Base-by-base conservation (phyloP, 2,888 invertebrate species). In the Aromia moschata region DNA sequence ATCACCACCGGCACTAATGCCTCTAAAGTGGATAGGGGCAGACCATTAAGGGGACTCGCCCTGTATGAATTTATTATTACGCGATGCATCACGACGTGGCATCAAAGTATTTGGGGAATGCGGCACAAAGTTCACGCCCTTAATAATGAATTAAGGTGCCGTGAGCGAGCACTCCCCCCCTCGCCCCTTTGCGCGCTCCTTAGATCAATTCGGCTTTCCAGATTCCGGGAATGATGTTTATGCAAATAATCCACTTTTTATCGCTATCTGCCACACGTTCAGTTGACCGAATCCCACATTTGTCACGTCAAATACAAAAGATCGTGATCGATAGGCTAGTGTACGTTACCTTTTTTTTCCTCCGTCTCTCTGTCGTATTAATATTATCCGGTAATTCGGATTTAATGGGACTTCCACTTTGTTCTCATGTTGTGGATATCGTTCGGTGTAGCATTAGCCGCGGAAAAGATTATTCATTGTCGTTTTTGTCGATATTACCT, bases 401-500 rank as follows among this genome's bases (percentile, higher is more conserved):
- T 25, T 25, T 25, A 25, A 25, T 25, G 7, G 25, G 4, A 25
- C 25, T 7, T 5, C 25, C 25, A 25, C 25, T 25, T 25, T 25
- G 4, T 25, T 25, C 25, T 25, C 25, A 17, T 40, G n/a, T 40
- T 40, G 40, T 7, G 11, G 7, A 17, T 17, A 40, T 40, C 17
- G 40, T 40, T 40, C 17, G 16, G 25, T 40, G 18, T 17, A 2
- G 2, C n/a, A 2, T 17, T 1, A 40, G 46, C 40, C 30, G 14
- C 47, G 18, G 14, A 46, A 47, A 14, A 56, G 16, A 41, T 31
- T 47, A 25, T 25, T 25, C 25, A 25, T 25, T 25, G 25, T 7
- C 25, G 25, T 25, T 56, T 56, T 40, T 36, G 30, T 40, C 31
- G 55, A 56, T 56, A 47, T 41, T 56, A 56, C 46, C n/a, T 31